Evolutionary conservation across 2,888 invertebrate species (phyloP).

Genomic region (Anthophora plumipes): DNA sequence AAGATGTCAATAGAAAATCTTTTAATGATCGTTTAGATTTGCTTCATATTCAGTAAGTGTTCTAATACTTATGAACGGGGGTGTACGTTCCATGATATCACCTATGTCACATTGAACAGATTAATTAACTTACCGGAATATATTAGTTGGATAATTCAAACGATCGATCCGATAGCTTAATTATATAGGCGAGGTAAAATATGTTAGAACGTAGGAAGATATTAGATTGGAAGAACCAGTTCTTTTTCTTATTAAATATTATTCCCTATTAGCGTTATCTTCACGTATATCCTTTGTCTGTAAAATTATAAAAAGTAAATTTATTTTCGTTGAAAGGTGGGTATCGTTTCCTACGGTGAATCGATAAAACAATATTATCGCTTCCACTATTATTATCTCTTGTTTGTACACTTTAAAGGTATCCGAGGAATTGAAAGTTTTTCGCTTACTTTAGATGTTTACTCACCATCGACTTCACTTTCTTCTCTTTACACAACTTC

Average conservation of each 20-base stretch:
- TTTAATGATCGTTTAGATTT: too few species aligned
- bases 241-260: not conserved
- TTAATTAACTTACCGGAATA: not conserved
- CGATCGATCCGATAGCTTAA: not conserved
- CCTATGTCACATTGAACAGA: not conserved
- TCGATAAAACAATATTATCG: slow-evolving; percentile 23
- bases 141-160: not conserved
- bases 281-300: not conserved
- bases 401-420: slow-evolving; percentile 25
- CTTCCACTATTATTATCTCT: slow-evolving; percentile 20
- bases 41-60: too few species aligned
- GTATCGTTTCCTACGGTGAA: not conserved
- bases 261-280: too few species aligned
- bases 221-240: not conserved
- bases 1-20: too few species aligned
- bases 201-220: not conserved
- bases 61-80: too few species aligned
- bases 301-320: not conserved
- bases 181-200: not conserved
- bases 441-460: slow-evolving; percentile 27
- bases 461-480: slow-evolving; percentile 5
- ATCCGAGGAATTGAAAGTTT: slow-evolving; percentile 22
- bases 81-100: not conserved
- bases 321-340: too few species aligned
- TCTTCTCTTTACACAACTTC: not conserved